A percentile compares a stretch with the other conserved stretches of the same genome.
phyloP scores from a whole-genome alignment of 2,888 invertebrate species.

The Myathropa florea region DNA sequence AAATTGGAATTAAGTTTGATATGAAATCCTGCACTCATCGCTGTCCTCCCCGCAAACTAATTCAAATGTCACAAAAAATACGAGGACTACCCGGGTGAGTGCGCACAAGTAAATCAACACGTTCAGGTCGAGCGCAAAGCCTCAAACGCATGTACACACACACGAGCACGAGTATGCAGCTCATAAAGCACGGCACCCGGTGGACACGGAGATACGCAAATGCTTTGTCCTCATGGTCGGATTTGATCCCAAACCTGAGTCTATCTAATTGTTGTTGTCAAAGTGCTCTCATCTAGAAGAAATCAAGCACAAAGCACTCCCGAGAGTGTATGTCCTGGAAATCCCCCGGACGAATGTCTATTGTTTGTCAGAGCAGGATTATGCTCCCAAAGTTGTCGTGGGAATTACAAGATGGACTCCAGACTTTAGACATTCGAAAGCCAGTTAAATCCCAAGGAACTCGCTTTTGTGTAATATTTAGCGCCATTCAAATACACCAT shows the following conservation, averaged over 20 bases:
- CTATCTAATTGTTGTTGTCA: background rate
- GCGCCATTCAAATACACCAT: slow-evolving; percentile 36
- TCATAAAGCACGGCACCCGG: background rate
- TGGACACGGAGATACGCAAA: background rate
- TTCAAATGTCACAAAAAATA: too few species aligned
- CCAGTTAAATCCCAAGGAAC: slow-evolving; percentile 21
- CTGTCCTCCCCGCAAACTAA: too few species aligned
- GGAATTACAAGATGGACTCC: slow-evolving; percentile 22
- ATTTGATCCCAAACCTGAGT: background rate
- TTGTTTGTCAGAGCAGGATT: background rate
- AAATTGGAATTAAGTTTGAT: too few species aligned
- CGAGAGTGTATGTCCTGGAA: background rate
- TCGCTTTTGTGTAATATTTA: slow-evolving; percentile 19
- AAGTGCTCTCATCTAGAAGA: background rate
- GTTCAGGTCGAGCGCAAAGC: background rate
- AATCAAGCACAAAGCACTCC: background rate
- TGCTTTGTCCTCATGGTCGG: background rate
- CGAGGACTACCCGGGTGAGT: too few species aligned
- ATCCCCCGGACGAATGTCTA: background rate
- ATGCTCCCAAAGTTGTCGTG: background rate
- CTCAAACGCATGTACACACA: background rate
- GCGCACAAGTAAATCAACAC: too few species aligned
- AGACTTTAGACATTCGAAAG: slow-evolving; percentile 29
- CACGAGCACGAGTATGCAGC: background rate
- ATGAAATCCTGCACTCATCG: too few species aligned